Evolutionary conservation across 2,113 vertebrate genomes (phyloP), one percentile per base, ranked within the genome.

Genomic region (Montifringilla adamsi): DNA sequence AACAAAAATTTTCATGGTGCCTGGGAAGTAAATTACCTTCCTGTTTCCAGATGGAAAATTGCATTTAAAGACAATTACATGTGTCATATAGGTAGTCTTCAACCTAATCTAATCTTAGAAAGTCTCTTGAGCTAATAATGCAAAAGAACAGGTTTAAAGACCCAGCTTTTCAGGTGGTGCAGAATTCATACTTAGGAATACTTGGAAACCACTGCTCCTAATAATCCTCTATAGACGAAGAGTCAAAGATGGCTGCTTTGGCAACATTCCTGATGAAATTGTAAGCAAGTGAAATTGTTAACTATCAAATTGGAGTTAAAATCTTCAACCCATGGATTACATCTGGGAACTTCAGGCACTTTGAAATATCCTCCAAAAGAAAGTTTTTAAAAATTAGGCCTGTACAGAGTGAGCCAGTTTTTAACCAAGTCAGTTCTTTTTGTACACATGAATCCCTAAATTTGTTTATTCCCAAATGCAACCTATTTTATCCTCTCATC

Each of bases 21-120:
- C 24, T 68, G 28, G 35, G 58, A 87, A 87, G 66, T 67, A 84
- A 95, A 90, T 92, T 92, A 76, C 30, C 2, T 92, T 81, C 63
- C 43, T 70, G 9, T 90, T 93, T 95, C 94, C 92, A 94, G 79
- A 90, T 88, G 83, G 88, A 92, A 96, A 92, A 90, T 75, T 78
- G 3, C 47, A 90, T 94, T 89, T 90, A 62, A 94, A 89, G 60
- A 89, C 47, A 93, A 84, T 95, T 86, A 92, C 67, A 50, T 83
- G 46, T 12, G 31, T 70, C 83, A 70, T 59, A 75, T 39, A 81
- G 4, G 21, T 86, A 86, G 52, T 74, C 60, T 88, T 94, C 63
- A 66, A 69, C 26, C 4, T 92, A 86, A 96, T 90, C 30, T 84
- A 86, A 89, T 92, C 41, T 93, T 70, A 74, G 59, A 59, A 44